These are phyloP conservation scores for Scortum barcoo DNA, from an alignment of 2,113 vertebrate species.

Conservation along the genomic window DNA sequence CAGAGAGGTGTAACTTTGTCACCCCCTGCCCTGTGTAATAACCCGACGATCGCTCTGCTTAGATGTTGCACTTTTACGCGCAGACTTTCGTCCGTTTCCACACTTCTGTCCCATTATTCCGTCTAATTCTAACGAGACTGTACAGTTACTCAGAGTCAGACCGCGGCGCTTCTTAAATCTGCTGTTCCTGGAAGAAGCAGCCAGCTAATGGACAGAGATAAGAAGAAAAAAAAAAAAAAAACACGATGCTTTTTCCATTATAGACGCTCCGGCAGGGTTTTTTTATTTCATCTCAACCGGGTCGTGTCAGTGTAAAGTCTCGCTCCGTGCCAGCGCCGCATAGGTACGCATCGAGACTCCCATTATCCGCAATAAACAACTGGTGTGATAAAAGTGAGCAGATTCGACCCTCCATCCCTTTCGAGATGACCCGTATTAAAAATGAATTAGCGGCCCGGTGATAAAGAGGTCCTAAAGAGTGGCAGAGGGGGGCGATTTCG, in stretches of 20 bases:
- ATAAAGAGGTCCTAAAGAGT: background rate
- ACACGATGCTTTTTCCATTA: background rate
- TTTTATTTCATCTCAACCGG: conserved; percentile 16
- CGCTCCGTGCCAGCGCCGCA: background rate
- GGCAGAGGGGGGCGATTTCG: conserved; percentile 40
- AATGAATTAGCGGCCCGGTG: conserved; percentile 22
- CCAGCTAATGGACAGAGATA: background rate
- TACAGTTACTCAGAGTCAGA: background rate
- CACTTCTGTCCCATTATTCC: background rate
- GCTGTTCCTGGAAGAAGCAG: background rate
- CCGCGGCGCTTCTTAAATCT: background rate
- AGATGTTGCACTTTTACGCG: background rate
- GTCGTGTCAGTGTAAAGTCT: background rate
- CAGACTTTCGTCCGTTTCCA: background rate
- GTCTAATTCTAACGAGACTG: background rate
- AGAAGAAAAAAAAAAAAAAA: no score
- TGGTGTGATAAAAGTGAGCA: background rate
- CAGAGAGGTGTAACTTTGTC: background rate
- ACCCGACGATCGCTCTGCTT: background rate
- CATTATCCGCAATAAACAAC: background rate
- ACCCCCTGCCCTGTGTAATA: no score
- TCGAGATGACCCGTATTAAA: conserved; percentile 8
- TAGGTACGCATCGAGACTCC: background rate
- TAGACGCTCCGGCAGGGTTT: background rate
- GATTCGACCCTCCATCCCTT: background rate